Evolutionary conservation across 2,113 vertebrate genomes (phyloP), one percentile per base, ranked within the genome.

Genomic region (Microtus pennsylvanicus): DNA sequence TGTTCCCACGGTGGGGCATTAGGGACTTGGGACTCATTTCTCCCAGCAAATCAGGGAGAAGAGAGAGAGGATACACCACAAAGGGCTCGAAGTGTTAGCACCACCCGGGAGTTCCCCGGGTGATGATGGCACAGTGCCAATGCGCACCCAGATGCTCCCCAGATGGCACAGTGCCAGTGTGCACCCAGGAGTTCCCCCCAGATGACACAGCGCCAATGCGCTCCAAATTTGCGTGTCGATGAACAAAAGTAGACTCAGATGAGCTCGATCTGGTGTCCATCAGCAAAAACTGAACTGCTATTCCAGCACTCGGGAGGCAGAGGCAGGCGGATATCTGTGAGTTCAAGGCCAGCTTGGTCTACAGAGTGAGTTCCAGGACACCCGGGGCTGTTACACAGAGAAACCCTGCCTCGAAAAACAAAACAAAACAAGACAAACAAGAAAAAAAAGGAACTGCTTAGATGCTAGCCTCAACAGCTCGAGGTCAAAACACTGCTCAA

Each of bases 211-310:
- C 11, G 22, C 22, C 77, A 35, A n/a, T 19, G 77, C 3, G 35
- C 45, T n/a, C 1, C 26, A 19, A 75, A 50, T 45, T 47, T 47
- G 63, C 50, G 8, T 52, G 61, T 38, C 1, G 0, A 67, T 74
- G 75, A 91, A 76, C 78, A 95, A 81, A 90, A 55, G n/a, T 28
- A 22, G 16, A 28, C 77, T 91, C 58, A 33, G 45, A 78, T 11
- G 87, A 76, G n/a, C 22, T 61, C 1, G 1, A 65, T 58, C 70
- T 47, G 19, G 83, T 17, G 42, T 42, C 78, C 61, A 5, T 45
- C 38, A 70, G 74, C 42, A 38, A 81, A 94, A 58, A 58, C 17
- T 58, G 58, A 58, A 58, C 58, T 58, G 58, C 58, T 21, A 58
- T 58, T 58, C 58, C 58, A 58, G 6, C 58, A 58, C 58, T 58